Evolutionary conservation across 2,888 invertebrate genomes (phyloP).

Genomic region (Willowsia nigromaculata): DNA sequence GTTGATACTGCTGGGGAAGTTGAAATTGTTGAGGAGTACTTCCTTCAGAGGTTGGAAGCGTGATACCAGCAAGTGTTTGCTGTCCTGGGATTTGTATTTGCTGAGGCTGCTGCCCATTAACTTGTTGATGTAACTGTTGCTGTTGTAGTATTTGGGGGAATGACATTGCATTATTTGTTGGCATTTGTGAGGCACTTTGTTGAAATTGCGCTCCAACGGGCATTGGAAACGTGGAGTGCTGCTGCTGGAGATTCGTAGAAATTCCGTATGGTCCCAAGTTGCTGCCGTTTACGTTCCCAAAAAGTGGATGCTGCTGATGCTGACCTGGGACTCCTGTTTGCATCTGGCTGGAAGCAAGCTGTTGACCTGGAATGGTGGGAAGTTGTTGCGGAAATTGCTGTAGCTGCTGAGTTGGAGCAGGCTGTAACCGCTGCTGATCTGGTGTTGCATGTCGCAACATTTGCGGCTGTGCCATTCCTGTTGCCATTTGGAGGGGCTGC

Average conservation of each 20-base stretch:
- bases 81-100: background rate
- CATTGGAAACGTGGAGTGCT: background rate
- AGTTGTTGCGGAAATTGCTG: background rate
- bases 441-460: constrained; percentile 10
- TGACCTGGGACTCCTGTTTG: background rate
- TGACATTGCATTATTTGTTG: background rate
- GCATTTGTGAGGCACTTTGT: background rate
- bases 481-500: background rate
- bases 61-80: background rate
- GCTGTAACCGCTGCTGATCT: constrained; percentile 27
- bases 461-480: background rate
- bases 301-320: background rate
- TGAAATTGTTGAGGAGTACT: constrained; percentile 9
- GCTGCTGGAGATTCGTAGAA: background rate
- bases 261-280: background rate
- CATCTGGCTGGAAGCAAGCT: background rate
- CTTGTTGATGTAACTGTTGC: background rate
- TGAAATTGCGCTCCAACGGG: background rate
- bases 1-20: background rate
- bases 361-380: background rate
- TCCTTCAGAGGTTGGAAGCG: background rate
- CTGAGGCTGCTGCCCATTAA: background rate
- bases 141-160: background rate
- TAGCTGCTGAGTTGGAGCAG: constrained; percentile 8
- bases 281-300: background rate